These are phyloP conservation scores for Omphaloscelis lunosa DNA, from an alignment of 2,888 invertebrate genomes.

Conservation along the genomic window DNA sequence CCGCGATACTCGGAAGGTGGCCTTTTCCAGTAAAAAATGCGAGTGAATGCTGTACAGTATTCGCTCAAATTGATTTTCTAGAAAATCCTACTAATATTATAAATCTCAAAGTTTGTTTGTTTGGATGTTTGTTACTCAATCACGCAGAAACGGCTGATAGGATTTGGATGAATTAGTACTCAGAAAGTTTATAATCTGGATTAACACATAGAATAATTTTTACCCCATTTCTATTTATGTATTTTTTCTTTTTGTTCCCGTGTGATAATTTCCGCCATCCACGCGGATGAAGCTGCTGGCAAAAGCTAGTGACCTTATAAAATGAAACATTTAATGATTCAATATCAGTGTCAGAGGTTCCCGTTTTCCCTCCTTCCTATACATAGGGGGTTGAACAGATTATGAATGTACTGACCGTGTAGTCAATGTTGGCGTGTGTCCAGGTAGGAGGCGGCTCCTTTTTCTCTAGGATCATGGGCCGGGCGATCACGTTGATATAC, in stretches of 20 bases:
- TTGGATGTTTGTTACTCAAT: too few species aligned
- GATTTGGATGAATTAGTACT: too few species aligned
- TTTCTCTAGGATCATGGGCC: constrained; percentile 94
- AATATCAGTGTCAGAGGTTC: background rate
- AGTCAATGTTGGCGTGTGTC: constrained; percentile 98
- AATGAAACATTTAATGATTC: background rate
- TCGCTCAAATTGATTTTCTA: background rate
- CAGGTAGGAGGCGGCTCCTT: constrained; percentile 95
- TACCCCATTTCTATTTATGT: too few species aligned
- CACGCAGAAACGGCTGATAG: too few species aligned
- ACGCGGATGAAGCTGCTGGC: too few species aligned
- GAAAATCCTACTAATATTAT: background rate
- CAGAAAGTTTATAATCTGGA: too few species aligned
- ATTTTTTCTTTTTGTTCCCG: too few species aligned
- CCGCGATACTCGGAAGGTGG: background rate
- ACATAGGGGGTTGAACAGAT: background rate
- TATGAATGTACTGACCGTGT: constrained; percentile 91
- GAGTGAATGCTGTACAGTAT: background rate
- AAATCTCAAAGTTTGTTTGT: too few species aligned
- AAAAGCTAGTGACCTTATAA: too few species aligned
- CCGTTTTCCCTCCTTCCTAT: background rate
- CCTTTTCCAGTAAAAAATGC: background rate
- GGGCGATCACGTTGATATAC: constrained; percentile 98
- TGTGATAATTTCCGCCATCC: too few species aligned
- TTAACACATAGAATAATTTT: too few species aligned